Conservation (phyloP, 1,140 invertebrate species). For the Antheraea pernyi region DNA sequence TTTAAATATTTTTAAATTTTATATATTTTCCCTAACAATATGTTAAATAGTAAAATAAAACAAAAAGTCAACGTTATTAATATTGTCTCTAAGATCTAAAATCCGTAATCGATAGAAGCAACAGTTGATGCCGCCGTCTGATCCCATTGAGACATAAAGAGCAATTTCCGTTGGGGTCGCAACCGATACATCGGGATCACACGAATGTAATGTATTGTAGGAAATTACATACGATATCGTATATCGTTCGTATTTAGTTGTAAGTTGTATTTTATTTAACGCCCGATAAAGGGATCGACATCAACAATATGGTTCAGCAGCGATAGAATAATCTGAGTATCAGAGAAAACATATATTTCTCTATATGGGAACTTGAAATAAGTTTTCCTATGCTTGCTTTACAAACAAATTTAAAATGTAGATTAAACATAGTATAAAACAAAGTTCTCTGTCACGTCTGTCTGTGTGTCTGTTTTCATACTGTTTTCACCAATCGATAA, state of each 20-base stretch:
- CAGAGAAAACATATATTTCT: no score
- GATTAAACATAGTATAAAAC: no score
- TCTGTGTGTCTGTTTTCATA: no score
- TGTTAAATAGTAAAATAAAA: background rate
- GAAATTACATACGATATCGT: conserved; percentile 14
- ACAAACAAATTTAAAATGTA: no score
- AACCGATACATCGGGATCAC: conserved; percentile 33
- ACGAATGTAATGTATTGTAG: conserved; percentile 22
- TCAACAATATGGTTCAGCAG: background rate
- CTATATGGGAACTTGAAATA: no score
- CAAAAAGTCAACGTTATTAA: background rate
- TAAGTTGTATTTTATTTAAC: background rate
- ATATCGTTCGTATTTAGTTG: background rate
- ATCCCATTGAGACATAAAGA: conserved; percentile 42
- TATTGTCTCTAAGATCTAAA: background rate
- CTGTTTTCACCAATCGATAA: no score
- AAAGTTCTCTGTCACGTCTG: no score
- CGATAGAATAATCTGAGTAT: background rate
- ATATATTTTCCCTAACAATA: no score
- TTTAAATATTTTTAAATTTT: no score
- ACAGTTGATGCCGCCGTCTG: conserved; percentile 42
- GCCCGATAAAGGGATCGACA: background rate
- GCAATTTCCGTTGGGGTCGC: conserved; percentile 40
- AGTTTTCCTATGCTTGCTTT: no score
- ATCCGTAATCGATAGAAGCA: conserved; percentile 30